Conservation (phyloP, 2,113 vertebrate genomes). For the Cephalopholis sonnerati region DNA sequence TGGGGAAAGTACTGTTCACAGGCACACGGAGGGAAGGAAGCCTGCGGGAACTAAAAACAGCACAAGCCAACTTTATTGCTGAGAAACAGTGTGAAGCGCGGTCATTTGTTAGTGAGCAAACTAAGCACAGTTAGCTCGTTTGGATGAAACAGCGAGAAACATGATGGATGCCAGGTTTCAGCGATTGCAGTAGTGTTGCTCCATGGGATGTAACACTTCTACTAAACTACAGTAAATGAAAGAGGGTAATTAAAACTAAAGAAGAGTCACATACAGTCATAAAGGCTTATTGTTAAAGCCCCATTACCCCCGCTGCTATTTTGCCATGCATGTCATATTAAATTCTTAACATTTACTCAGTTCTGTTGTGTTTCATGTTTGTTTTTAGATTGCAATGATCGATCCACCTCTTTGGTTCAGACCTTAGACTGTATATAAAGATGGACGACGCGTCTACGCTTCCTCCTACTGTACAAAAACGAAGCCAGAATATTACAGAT, state of each 20-base stretch:
- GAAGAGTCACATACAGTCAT: not conserved
- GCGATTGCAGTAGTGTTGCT: slow-evolving; percentile 12
- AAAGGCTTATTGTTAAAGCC: not conserved
- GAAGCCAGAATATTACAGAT: too few species aligned
- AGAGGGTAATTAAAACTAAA: slow-evolving; percentile 7
- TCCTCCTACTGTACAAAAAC: too few species aligned
- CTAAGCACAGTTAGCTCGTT: slow-evolving; percentile 17
- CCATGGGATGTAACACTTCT: slow-evolving; percentile 18
- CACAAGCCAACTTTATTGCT: slow-evolving; percentile 49
- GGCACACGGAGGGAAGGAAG: slow-evolving; percentile 48
- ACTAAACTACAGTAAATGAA: not conserved
- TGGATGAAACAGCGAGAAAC: slow-evolving; percentile 26
- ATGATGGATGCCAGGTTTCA: slow-evolving; percentile 17
- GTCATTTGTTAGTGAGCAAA: slow-evolving; percentile 47
- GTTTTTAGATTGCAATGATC: not conserved
- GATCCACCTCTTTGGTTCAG: not conserved
- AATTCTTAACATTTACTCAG: not conserved
- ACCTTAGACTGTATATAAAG: too few species aligned
- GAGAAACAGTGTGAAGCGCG: slow-evolving; percentile 51
- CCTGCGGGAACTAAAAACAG: slow-evolving; percentile 70
- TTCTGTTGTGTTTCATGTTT: not conserved
- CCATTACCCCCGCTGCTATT: not conserved
- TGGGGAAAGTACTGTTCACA: slow-evolving; percentile 74
- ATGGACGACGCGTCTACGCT: too few species aligned
- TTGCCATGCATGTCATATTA: not conserved